These are phyloP conservation scores for Drosophila anomelani DNA, from an alignment of 2,888 invertebrate genomes.

Conservation along the genomic window DNA sequence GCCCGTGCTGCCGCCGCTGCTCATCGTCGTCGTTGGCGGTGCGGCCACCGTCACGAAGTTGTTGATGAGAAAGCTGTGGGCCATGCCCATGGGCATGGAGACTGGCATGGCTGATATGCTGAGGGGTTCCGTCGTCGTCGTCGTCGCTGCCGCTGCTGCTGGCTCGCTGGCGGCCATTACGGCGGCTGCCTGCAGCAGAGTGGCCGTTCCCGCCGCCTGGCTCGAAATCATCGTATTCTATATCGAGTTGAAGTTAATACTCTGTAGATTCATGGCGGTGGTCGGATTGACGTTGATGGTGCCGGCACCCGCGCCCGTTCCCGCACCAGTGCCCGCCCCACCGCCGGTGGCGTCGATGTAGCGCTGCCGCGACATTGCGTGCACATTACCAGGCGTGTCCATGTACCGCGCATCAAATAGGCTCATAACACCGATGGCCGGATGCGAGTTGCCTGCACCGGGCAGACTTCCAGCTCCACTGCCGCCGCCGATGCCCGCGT, in stretches of 20 bases:
- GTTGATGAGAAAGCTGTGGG: constrained; percentile 76
- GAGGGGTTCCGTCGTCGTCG: constrained; percentile 56
- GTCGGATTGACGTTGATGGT: constrained; percentile 86
- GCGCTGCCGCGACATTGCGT: constrained; percentile 86
- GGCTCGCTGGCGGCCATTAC: constrained; percentile 64
- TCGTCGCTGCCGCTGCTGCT: background rate
- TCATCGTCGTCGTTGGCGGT: constrained; percentile 57
- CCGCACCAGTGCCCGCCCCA: constrained; percentile 63
- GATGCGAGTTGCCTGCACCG: constrained; percentile 83
- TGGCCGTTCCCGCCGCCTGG: constrained; percentile 58
- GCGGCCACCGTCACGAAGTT: constrained; percentile 77
- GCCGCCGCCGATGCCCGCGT: constrained; percentile 54
- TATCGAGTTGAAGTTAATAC: constrained; percentile 91
- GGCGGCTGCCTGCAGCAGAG: constrained; percentile 69
- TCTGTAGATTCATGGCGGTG: constrained; percentile 89
- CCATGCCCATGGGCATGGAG: constrained; percentile 63
- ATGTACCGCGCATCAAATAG: constrained; percentile 90
- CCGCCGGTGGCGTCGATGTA: constrained; percentile 83
- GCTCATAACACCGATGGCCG: constrained; percentile 88
- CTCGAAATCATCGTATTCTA: constrained; percentile 85
- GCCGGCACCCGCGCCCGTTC: constrained; percentile 77
- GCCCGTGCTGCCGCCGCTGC: constrained; percentile 52
- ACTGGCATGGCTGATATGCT: constrained; percentile 73
- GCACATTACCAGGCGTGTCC: constrained; percentile 88
- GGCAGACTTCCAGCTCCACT: constrained; percentile 50